Evolutionary conservation across 2,113 vertebrate species (phyloP).

Genomic region (Pluvialis apricaria): DNA sequence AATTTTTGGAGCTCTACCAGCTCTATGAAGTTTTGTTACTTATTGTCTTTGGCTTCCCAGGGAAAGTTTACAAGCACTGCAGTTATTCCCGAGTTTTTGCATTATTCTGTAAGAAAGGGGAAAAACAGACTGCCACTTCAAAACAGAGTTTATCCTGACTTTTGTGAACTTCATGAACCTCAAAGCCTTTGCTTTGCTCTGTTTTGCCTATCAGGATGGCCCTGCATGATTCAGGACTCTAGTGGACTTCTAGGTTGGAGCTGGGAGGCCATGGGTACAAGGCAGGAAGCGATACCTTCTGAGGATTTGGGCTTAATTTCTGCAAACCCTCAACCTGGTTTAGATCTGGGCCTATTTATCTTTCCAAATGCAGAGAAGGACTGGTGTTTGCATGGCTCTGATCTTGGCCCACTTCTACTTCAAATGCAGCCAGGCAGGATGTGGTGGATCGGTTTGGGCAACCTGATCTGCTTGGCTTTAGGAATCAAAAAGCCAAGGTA

Average conservation of each 20-base stretch:
- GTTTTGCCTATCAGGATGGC: neutral
- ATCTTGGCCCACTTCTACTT: neutral
- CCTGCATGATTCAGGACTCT: neutral
- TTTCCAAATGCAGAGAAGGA: neutral
- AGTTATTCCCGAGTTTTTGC: neutral
- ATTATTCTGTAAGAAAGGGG: neutral
- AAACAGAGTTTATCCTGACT: neutral
- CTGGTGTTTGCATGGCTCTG: neutral
- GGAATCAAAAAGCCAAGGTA: constrained; percentile 23
- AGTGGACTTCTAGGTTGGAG: neutral
- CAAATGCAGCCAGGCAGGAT: neutral
- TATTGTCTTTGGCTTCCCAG: constrained; percentile 43
- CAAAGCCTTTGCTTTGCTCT: neutral
- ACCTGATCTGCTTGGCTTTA: constrained; percentile 16
- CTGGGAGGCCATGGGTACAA: neutral
- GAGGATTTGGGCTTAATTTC: neutral
- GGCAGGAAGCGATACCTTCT: neutral
- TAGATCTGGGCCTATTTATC: neutral
- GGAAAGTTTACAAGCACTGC: constrained; percentile 7
- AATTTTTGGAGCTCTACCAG: constrained; percentile 45
- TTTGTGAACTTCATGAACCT: neutral
- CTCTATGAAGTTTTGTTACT: constrained; percentile 20
- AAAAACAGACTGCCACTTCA: constrained; percentile 4
- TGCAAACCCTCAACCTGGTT: neutral
- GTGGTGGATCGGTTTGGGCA: neutral